Base-by-base conservation (phyloP, 1,140 invertebrate genomes). In the Saxidomus purpurata region DNA sequence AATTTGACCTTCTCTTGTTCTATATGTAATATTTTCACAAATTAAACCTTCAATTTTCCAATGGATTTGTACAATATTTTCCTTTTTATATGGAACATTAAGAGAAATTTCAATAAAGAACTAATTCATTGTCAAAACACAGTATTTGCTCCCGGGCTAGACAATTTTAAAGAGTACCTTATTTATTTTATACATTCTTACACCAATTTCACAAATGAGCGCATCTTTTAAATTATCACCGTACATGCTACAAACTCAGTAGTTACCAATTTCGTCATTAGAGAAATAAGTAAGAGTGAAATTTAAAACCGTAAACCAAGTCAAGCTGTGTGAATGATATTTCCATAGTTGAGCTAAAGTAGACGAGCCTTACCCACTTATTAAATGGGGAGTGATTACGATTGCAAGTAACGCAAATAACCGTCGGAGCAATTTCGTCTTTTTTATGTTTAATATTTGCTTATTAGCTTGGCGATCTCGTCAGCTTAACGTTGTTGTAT, bases 111-210 rank as follows among this genome's bases (percentile, higher is more conserved):
- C n/a, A 63, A 63, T 63, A 28, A 63, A 28, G 25, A 28, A 28
- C n/a, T 63, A 63, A 63, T 63, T 63, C 59, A 8, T 63, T 63
- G 25, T 63, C 8, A 63, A 63, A 63, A 63, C 28, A 63, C n/a
- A 25, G 15, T 63, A 63, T 15, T 28, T 15, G 59, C 22, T 63
- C 8, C 6, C 15, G 25, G 59, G 59, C 59, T 28, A 63, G n/a
- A 28, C 25, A 63, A 28, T 28, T 63, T 55, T 22, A n/a, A 55
- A 6, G 52, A n/a, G 15, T 19, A 55, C 19, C 4, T 55, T 63
- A 63, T 63, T 63, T 63, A 63, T 28, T 28, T 11, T 63, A 28
- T 63, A 15, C 59, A 63, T 63, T 63, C 3, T 63, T n/a, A 25
- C 59, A 63, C n/a, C 25, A 25, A 28, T 63, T 63, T 63, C 9